A percentile compares a stretch with the other conserved stretches of the same genome.
Conservation (phyloP, 30 jellyfish, hydroid and myxozoan species). For the Calvadosia cruxmelitensis region DNA sequence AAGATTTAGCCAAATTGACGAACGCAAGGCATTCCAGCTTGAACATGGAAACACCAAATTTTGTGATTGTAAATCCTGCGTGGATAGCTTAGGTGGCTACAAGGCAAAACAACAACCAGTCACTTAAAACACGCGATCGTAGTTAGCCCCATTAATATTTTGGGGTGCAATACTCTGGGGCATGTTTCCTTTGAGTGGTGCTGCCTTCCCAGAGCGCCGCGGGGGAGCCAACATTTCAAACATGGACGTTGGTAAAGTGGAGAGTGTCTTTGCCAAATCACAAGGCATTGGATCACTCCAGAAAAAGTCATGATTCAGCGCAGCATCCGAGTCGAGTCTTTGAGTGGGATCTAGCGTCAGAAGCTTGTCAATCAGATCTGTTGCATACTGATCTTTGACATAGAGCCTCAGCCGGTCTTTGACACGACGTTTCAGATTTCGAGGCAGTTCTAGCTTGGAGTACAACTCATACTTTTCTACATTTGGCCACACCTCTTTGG, state of each 20-base stretch:
- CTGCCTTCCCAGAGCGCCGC: slow-evolving; percentile 33
- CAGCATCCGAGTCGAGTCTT: slow-evolving; percentile 92
- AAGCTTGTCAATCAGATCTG: slow-evolving; percentile 79
- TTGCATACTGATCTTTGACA: slow-evolving; percentile 76
- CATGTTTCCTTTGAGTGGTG: slow-evolving; percentile 53
- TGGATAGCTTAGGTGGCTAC: too few species aligned
- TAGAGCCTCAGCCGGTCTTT: slow-evolving; percentile 62
- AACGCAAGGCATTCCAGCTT: too few species aligned
- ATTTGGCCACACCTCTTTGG: slow-evolving; percentile 81
- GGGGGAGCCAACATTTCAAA: slow-evolving; percentile 89
- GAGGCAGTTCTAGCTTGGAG: slow-evolving; percentile 71
- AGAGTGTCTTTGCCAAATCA: slow-evolving; percentile 67
- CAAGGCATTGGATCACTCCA: slow-evolving; percentile 99
- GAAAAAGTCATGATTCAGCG: slow-evolving; percentile 90
- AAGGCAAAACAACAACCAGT: too few species aligned
- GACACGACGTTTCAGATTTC: slow-evolving; percentile 57
- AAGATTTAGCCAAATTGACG: too few species aligned
- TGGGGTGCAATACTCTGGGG: slow-evolving; percentile 59
- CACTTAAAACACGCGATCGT: slow-evolving; percentile 66
- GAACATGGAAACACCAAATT: too few species aligned
- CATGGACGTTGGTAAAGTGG: slow-evolving; percentile 76
- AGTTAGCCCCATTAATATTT: slow-evolving; percentile 84
- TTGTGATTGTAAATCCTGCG: too few species aligned
- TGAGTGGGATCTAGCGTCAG: slow-evolving; percentile 78
- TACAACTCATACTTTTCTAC: slow-evolving; percentile 72